phyloP scores from a whole-genome alignment of 2,888 invertebrate genomes.

The Pammene aurita region DNA sequence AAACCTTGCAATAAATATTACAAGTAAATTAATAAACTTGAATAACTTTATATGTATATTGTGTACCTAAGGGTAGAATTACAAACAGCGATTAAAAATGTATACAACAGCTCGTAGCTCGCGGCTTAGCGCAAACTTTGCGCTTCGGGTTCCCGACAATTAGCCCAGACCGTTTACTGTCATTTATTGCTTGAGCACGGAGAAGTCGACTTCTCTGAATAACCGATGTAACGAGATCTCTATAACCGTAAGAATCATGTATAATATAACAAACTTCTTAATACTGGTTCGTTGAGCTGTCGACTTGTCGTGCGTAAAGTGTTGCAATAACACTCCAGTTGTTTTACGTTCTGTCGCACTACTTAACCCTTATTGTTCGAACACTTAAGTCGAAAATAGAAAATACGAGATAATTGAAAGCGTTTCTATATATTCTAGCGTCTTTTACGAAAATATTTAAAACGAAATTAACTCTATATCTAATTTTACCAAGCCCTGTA shows the following conservation, averaged over 20 bases:
- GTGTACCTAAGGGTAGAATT: constrained; percentile 8
- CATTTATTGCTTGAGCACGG: not conserved
- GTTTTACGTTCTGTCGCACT: constrained; percentile 3
- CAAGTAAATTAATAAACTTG: not conserved
- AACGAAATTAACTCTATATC: too few relatives aligned
- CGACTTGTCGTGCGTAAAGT: too few relatives aligned
- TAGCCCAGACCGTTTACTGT: constrained; percentile 23
- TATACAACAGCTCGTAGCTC: constrained; percentile 20
- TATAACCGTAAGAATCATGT: not conserved
- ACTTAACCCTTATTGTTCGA: not conserved
- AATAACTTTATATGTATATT: not conserved
- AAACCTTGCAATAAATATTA: not conserved
- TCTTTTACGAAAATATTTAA: too few relatives aligned
- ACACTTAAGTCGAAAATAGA: constrained; percentile 3
- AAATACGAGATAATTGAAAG: not conserved
- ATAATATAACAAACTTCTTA: not conserved
- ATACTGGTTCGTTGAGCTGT: too few relatives aligned
- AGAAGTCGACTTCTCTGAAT: not conserved
- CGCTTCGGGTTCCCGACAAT: constrained; percentile 25
- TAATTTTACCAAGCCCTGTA: too few relatives aligned
- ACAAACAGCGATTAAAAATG: constrained; percentile 35
- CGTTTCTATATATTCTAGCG: too few relatives aligned
- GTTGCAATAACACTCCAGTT: not conserved
- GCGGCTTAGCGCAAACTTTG: constrained; percentile 29
- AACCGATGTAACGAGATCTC: not conserved